Evolutionary conservation across 2,113 vertebrate genomes (phyloP), one percentile per base, ranked within the genome.

Genomic region (Nycticorax nycticorax): DNA sequence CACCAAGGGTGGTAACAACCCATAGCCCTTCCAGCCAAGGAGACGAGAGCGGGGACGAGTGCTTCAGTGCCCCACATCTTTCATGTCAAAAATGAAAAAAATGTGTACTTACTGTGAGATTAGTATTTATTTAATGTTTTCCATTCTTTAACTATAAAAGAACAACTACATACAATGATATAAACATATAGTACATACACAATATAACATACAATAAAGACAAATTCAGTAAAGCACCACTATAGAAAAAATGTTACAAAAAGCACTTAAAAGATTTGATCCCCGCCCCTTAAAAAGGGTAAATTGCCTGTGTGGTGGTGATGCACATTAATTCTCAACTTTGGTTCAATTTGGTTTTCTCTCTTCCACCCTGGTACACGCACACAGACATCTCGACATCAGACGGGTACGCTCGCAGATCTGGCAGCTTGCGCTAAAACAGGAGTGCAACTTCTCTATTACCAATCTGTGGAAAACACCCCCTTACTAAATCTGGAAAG

Each of bases 51-150:
- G 0, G 53, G 64, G 27, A 55, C 10, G 27, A 64, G 50, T 22
- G 39, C 23, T 48, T 56, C 18, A 6, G 27, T 37, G 28, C 19
- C 50, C 50, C n/a, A 7, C 23, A 4, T 27, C n/a, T 55, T 39
- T 16, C 28, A 33, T 28, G 39, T 22, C 8, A 71, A 59, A 50
- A 57, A 41, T 64, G n/a, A 18, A 91, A 72, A 57, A 75, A 53
- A 53, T n/a, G 68, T 37, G 23, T 73, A 33, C 55, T 76, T 84
- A 68, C 43, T 37, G 72, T 22, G 57, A 59, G 80, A 76, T 89
- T 85, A 68, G 68, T 85, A 72, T 98, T 97, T 88, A 74, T 98
- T 97, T 92, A 89, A 94, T 78, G 17, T 39, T 91, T 95, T 91
- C 66, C 52, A 43, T 82, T 88, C n/a, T 85, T 92, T 55, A 89